Percentiles rank a stretch among this genome's conserved stretches.
phyloP scores from a whole-genome alignment of 2,888 invertebrate species.

The Tenthredo amoena region DNA sequence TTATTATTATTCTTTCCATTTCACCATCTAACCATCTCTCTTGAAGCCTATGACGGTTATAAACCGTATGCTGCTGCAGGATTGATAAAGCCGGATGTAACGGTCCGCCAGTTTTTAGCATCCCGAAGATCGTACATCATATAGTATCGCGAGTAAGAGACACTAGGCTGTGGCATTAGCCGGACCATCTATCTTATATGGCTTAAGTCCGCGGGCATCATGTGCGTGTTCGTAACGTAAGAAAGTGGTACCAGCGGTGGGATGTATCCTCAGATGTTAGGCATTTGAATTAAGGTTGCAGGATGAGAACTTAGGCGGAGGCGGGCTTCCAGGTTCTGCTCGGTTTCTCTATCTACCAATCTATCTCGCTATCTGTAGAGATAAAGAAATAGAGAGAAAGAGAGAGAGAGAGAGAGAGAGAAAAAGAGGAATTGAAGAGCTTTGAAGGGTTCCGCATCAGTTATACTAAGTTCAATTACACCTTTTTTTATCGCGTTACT shows the following conservation, averaged over 20 bases:
- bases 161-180: conserved; percentile 17
- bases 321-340: not conserved
- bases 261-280: not conserved
- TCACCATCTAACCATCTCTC: not conserved
- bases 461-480: conserved; percentile 27
- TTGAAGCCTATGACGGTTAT: not conserved
- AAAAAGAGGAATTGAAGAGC: not conserved
- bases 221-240: conserved; percentile 3
- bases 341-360: conserved; percentile 5
- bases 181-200: conserved; percentile 42
- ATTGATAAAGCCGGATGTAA: conserved; percentile 11
- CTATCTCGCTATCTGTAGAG: not conserved
- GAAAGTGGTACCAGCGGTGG: conserved; percentile 22
- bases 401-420: not conserved
- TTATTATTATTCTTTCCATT: not conserved
- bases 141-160: conserved; percentile 29
- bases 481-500: conserved; percentile 44
- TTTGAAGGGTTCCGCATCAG: conserved; percentile 22
- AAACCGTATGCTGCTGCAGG: not conserved
- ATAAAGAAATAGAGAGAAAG: not conserved
- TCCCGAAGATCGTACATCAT: conserved; percentile 32
- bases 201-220: conserved; percentile 28
- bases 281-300: conserved; percentile 9
- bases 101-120: conserved; percentile 33
- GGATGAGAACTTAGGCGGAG: not conserved